Conservation (phyloP, 2,113 vertebrate species). For the Python bivittatus region DNA sequence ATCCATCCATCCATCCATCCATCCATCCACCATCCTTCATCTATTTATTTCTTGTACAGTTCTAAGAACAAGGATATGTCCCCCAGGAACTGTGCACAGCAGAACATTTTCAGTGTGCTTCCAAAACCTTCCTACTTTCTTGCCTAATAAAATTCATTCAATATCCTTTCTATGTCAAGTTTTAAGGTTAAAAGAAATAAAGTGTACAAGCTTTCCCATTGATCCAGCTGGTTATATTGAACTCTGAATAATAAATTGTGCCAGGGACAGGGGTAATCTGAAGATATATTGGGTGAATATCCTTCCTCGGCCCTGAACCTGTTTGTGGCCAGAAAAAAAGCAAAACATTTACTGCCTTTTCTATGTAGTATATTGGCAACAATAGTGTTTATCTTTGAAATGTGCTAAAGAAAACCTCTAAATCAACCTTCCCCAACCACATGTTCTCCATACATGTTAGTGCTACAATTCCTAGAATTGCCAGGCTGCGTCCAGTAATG, state of each 20-base stretch:
- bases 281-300: constrained; percentile 15
- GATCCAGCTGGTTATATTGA: constrained; percentile 9
- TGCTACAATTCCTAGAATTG: background rate
- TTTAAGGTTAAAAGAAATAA: constrained; percentile 40
- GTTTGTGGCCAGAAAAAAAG: constrained; percentile 26
- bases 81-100: background rate
- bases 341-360: constrained; percentile 6
- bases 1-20: background rate
- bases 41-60: background rate
- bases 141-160: constrained; percentile 32
- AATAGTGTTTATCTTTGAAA: constrained; percentile 16
- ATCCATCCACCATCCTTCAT: background rate
- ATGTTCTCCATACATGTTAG: background rate
- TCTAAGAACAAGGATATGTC: background rate
- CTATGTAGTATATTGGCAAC: constrained; percentile 24
- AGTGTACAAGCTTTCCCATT: background rate
- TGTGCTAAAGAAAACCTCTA: constrained; percentile 33
- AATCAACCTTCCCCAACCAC: background rate
- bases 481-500: background rate
- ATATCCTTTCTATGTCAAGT: constrained; percentile 17
- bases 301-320: background rate
- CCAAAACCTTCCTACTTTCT: background rate
- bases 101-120: constrained; percentile 18
- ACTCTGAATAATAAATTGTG: constrained; percentile 35
- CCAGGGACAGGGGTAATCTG: constrained; percentile 9